Conservation (phyloP, 2,113 vertebrate species). For the Elephantulus edwardii region DNA sequence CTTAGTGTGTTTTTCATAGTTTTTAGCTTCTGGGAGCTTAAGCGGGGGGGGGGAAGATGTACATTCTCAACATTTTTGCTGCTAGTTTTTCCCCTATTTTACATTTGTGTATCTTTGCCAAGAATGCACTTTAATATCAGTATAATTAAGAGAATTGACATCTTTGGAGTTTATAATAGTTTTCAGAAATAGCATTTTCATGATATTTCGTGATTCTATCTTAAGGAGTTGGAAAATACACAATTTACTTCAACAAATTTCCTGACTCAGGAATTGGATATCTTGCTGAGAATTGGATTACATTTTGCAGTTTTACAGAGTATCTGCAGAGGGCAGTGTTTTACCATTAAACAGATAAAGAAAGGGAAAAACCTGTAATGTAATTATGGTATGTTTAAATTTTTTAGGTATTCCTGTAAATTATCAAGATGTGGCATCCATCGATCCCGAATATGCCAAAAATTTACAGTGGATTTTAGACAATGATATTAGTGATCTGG, state of each 20-base stretch:
- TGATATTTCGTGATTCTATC: too few relatives aligned
- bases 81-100: background rate
- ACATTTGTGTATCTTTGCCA: background rate
- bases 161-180: conserved; percentile 16
- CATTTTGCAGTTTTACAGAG: conserved; percentile 75
- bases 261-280: conserved; percentile 51
- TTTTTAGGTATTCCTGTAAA: conserved; percentile 95
- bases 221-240: background rate
- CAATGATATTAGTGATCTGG: conserved; percentile 98
- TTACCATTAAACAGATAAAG: conserved; percentile 74
- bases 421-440: conserved; percentile 99
- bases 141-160: conserved; percentile 47
- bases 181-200: conserved; percentile 34
- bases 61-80: background rate
- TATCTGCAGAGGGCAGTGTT: conserved; percentile 86
- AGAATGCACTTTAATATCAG: conserved; percentile 14
- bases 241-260: conserved; percentile 43
- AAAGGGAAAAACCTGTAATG: background rate
- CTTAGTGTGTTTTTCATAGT: conserved; percentile 6
- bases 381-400: conserved; percentile 58
- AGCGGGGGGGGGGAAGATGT: background rate
- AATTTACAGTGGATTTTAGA: conserved; percentile 99
- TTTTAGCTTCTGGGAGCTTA: background rate
- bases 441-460: conserved; percentile 99
- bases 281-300: conserved; percentile 38